Base-by-base conservation (phyloP, 2,797 vertebrate genomes). In the Micropoecilia bifurca region DNA sequence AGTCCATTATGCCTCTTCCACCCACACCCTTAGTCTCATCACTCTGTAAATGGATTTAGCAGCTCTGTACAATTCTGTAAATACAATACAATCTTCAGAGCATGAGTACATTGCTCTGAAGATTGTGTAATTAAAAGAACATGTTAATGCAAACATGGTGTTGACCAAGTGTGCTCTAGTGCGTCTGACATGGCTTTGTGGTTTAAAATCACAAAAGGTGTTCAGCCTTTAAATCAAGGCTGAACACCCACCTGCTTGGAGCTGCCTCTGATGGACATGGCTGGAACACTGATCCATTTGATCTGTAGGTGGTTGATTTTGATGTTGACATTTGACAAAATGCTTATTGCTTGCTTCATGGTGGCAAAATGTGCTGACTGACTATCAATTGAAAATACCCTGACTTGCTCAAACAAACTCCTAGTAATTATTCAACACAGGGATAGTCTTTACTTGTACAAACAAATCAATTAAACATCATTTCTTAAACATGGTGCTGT, bases 401-500 rank as follows among this genome's bases (percentile, higher is more conserved):
- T 41, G 47, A 4, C 8, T 43, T 10, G 33, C 8, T 53, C 53
- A 22, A 33, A 33, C 33, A 33, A 33, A n/a, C n/a, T n/a, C 39
- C 6, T 4, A 12, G 9, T 69, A n/a, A 43, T 12, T 1, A 41
- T 68, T n/a, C 9, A 25, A 5, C 25, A 5, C 12, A 69, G 0
- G 33, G 36, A 22, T 9, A 18, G 6, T 12, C 33, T 39, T 9
- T 39, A 25, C 12, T 68, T 68, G 28, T 61, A 14, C 36, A 48
- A 66, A 47, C 16, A 20, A 20, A 71, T 33, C 20, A 22, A 47
- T 46, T 77, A 45, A 12, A 6, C 20, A 53, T 22, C 7, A 55
- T 73, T 48, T 77, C 77, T 73, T 43, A 20, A 69, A 59, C 39
- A 73, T 71, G 41, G n/a, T 50, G 16, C 25, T 9, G 14, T 59